Evolutionary conservation across 2,888 invertebrate genomes (phyloP).

Genomic region (Parnassius mnemosyne): DNA sequence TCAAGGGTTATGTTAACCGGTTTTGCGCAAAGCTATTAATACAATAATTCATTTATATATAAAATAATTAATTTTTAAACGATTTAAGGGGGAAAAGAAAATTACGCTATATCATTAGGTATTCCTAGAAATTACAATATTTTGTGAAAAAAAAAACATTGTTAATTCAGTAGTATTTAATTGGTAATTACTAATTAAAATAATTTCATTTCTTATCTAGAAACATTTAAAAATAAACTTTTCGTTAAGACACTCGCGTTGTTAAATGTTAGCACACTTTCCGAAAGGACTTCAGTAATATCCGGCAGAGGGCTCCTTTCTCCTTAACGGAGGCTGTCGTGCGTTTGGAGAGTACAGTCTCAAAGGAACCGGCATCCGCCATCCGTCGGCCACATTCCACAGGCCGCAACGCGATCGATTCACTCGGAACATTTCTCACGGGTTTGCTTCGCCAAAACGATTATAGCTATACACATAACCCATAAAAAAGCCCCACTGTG

Average conservation of each 20-base stretch:
- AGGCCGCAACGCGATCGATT: conserved; percentile 60
- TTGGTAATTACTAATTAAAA: no score
- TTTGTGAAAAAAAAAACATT: no score
- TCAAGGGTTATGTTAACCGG: no score
- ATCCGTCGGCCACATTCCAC: conserved; percentile 71
- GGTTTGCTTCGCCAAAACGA: conserved; percentile 75
- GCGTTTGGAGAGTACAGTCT: conserved; percentile 65
- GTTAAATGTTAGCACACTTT: conserved; percentile 33
- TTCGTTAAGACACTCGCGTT: conserved; percentile 29
- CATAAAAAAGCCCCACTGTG: conserved; percentile 42
- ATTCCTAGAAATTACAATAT: no score
- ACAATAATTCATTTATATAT: no score
- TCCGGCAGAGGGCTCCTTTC: conserved; percentile 63
- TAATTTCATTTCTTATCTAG: no score
- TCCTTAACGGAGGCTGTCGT: conserved; percentile 66
- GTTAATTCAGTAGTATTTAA: no score
- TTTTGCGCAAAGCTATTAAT: no score
- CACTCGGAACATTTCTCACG: conserved; percentile 78
- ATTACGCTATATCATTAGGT: no score
- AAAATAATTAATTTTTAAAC: no score
- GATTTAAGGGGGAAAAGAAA: no score
- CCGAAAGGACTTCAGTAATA: conserved; percentile 45
- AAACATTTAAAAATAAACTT: no score
- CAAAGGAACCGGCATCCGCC: conserved; percentile 78
- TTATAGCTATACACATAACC: conserved; percentile 49